Evolutionary conservation across 2,888 invertebrate genomes (phyloP).

Genomic region (Yponomeuta evonymella): DNA sequence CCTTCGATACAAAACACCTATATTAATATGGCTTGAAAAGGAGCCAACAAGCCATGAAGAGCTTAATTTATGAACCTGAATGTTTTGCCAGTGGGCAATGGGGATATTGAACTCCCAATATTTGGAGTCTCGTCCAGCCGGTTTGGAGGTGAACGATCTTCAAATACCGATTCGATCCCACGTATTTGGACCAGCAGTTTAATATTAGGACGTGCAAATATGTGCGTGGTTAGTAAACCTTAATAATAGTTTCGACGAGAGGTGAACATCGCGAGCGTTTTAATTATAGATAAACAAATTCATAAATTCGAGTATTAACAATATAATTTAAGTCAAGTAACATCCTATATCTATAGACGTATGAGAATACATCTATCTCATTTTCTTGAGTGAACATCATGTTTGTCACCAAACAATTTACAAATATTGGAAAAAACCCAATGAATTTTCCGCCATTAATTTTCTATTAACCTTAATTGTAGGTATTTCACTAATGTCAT

Average conservation of each 20-base stretch:
- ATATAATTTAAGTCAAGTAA: no score
- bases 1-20: neutral
- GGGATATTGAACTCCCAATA: slow-evolving; percentile 64
- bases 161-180: slow-evolving; percentile 23
- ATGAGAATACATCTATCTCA: no score
- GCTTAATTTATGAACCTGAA: neutral
- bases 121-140: slow-evolving; percentile 53
- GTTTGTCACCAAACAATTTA: neutral
- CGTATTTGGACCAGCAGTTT: slow-evolving; percentile 39
- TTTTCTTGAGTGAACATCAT: neutral
- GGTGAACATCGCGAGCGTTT: no score
- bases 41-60: neutral
- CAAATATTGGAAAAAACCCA: neutral
- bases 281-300: no score
- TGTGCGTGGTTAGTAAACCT: neutral
- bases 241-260: no score
- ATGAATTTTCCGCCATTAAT: neutral
- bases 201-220: slow-evolving; percentile 19
- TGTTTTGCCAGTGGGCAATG: slow-evolving; percentile 21
- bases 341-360: no score
- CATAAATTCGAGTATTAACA: no score
- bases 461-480: neutral
- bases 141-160: slow-evolving; percentile 69
- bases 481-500: neutral
- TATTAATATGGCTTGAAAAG: neutral